Percentiles rank a stretch among this genome's conserved stretches.
Conservation (phyloP, 2,113 vertebrate species). For the Anolis sagrei region DNA sequence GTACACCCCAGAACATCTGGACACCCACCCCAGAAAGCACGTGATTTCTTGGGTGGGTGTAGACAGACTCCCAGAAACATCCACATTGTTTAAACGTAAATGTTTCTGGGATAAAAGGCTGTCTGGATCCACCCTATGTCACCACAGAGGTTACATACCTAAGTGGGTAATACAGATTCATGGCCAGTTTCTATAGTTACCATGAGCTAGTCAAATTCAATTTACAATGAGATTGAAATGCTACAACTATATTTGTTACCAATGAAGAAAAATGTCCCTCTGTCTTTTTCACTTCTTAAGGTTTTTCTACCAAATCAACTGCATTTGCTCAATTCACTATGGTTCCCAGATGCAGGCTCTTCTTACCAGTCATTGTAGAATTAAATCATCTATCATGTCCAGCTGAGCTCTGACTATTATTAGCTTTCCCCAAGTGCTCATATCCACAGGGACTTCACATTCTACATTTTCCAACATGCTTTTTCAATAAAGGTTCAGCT, state of each 20-base stretch:
- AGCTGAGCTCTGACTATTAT: constrained; percentile 13
- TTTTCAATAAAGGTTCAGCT: neutral
- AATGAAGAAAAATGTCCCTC: neutral
- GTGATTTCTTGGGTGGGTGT: too few relatives aligned
- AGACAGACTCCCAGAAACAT: too few relatives aligned
- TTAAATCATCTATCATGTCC: neutral
- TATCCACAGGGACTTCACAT: neutral
- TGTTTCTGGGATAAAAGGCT: too few relatives aligned
- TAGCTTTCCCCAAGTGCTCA: neutral
- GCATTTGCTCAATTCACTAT: neutral
- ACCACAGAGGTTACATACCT: too few relatives aligned
- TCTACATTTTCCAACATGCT: neutral
- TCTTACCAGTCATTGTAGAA: neutral
- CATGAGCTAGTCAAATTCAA: neutral
- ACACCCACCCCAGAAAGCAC: too few relatives aligned
- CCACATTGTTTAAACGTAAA: too few relatives aligned
- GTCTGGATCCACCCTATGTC: too few relatives aligned
- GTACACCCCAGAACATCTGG: too few relatives aligned
- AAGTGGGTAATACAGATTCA: too few relatives aligned
- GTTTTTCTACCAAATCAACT: neutral
- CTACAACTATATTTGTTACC: neutral
- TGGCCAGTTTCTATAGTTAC: neutral
- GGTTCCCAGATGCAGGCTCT: neutral
- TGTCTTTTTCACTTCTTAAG: neutral
- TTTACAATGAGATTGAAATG: neutral